Base-by-base conservation (phyloP, 2,797 vertebrate genomes). In the Botia almorhae region DNA sequence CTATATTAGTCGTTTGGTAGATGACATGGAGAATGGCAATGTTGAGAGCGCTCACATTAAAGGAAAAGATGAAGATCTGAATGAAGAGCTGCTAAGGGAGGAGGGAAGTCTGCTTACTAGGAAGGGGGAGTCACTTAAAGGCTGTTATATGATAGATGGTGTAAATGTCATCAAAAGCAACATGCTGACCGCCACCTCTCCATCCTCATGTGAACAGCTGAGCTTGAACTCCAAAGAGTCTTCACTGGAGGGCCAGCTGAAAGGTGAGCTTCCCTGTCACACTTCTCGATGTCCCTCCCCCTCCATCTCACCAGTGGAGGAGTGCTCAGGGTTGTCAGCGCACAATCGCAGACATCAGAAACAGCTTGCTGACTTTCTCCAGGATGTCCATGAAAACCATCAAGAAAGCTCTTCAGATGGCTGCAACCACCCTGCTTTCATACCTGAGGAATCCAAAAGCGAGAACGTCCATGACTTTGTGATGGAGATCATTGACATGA, bases 21-120 rank as follows among this genome's bases (percentile, higher is more conserved):
- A 98, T 74, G 98, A 99, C 78, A 90, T 99, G 91, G 97, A 99
- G 88, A 99, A 99, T 48, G 98, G 97, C 8, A 99, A 99, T 11
- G 89, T 97, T 3, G 95, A 96, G 79, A 96, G 87, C 86, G 86
- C 87, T 82, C 87, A 89, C 43, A 76, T 89, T 5, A 92, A 87
- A 82, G 87, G 87, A 64, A 93, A 93, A 76, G 94, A 94, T 21
- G 90, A 92, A 76, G 90, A 90, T 61, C 58, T 61, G 23, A 61
- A 61, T 5, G 90, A 91, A 43, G 92, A 89, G 60, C 90, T 93
- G 58, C 88, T 94, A 69, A 83, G 92, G 55, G 87, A 92, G 65
- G 90, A 93, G 81, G 89, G 92, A 19, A 94, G 89, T 76, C 88
- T 90, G 64, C 91, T 89, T 87, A 91, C 91, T 0, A 88, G 89